A percentile compares a stretch with the other conserved stretches of the same genome.
Evolutionary conservation across 92 coral and sea anemone genomes (phyloP).

Genomic region (Epizoanthus rinbou): DNA sequence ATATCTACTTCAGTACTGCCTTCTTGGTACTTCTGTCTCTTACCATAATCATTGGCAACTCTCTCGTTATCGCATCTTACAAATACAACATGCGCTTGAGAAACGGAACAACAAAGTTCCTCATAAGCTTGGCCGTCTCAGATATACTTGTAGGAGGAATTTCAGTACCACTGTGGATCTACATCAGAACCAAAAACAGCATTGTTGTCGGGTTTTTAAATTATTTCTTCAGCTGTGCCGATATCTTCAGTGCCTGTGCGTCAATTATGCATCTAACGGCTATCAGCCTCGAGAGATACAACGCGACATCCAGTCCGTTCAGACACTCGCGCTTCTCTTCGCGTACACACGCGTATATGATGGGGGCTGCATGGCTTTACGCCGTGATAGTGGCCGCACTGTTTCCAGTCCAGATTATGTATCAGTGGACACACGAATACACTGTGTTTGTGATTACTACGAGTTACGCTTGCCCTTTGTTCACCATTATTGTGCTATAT

Average conservation of each 20-base stretch:
- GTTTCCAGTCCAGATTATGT: constrained; percentile 31
- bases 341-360: constrained; percentile 41
- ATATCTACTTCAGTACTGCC: constrained; percentile 3
- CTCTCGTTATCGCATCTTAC: constrained; percentile 63
- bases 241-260: constrained; percentile 74
- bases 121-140: constrained; percentile 68
- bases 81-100: constrained; percentile 55
- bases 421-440: constrained; percentile 12
- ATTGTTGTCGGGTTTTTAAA: neutral
- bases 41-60: constrained; percentile 53
- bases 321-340: constrained; percentile 44
- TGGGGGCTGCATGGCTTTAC: constrained; percentile 55
- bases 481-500: constrained; percentile 52
- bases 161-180: constrained; percentile 71
- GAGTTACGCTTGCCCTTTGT: constrained; percentile 62
- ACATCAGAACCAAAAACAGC: constrained; percentile 47
- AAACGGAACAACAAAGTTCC: constrained; percentile 67
- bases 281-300: constrained; percentile 64
- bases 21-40: constrained; percentile 30
- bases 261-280: constrained; percentile 78
- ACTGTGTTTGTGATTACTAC: constrained; percentile 49
- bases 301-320: constrained; percentile 67
- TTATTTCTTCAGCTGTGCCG: constrained; percentile 54
- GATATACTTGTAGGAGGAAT: constrained; percentile 72
- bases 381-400: constrained; percentile 56